Base-by-base conservation (phyloP, 2,797 vertebrate species). In the Coracias cyanogaster region DNA sequence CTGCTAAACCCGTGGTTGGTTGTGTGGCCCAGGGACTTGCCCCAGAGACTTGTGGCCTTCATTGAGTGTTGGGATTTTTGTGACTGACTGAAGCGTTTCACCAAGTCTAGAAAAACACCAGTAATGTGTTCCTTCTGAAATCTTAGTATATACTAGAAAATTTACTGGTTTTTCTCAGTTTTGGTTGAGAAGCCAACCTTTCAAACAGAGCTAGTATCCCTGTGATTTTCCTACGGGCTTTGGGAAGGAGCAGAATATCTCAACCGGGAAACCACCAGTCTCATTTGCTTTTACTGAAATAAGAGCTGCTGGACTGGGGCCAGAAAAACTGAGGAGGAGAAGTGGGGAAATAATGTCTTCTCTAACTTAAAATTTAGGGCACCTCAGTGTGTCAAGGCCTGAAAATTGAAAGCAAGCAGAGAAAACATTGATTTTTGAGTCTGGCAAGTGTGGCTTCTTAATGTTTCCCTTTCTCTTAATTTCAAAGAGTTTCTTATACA, bases 1-100 rank as follows among this genome's bases (percentile, higher is more conserved):
- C 31, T 82, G 19, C 18, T 46, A 41, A 71, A 41, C 6, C 3
- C 12, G 21, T 29, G 9, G 2, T 64, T 72, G n/a, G n/a, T n/a
- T 35, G 7, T n/a, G 24, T 48, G 19, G 33, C 16, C 10, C 15
- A 5, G 8, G 7, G 14, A 41, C 6, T 82, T n/a, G 9, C 12
- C 21, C 13, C 3, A 0, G 7, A 69, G 37, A 65, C 17, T 5
- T 0, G 0, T 39, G 22, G 13, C n/a, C 21, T 33, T 65, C 31
- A 3, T 8, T 22, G 21, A 35, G 7, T 7, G 14, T 4, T 6
- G 8, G 17, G 28, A 54, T 85, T 91, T 72, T 37, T 61, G 21
- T 22, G 24, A 19, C 5, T 19, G 24, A 7, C 10, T 7, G 20
- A 71, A 19, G 49, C 25, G 4, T 77, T 87, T 81, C 35, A 19